These are phyloP conservation scores for Potamilus streckersoni DNA, from an alignment of 1,140 invertebrate species.

Conservation along the genomic window DNA sequence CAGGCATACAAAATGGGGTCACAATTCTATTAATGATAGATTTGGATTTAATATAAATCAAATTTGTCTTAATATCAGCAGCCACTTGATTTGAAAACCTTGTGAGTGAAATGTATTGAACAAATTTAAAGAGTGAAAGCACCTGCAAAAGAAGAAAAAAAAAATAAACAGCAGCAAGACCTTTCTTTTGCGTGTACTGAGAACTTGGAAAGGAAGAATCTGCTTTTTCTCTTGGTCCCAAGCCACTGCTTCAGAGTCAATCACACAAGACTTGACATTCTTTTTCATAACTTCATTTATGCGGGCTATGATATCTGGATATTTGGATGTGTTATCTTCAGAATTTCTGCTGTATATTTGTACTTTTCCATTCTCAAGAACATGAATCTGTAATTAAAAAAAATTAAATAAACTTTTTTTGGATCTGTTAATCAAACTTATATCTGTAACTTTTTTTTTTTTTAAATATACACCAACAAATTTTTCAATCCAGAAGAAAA, in stretches of 20 bases:
- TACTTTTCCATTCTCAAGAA: constrained; percentile 72
- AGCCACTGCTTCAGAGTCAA: constrained; percentile 98
- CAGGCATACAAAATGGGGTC: too few relatives aligned
- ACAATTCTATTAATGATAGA: too few relatives aligned
- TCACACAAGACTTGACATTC: constrained; percentile 84
- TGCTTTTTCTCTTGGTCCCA: constrained; percentile 91
- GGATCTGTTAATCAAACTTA: too few relatives aligned
- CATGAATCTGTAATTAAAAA: constrained; percentile 66
- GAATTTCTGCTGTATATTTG: constrained; percentile 96
- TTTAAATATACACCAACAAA: too few relatives aligned
- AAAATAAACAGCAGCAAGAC: constrained; percentile 63
- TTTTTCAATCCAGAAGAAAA: too few relatives aligned
- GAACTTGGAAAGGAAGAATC: constrained; percentile 97
- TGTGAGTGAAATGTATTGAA: too few relatives aligned
- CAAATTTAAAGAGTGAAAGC: too few relatives aligned
- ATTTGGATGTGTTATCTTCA: constrained; percentile 98
- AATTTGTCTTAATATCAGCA: too few relatives aligned
- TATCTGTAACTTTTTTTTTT: too few relatives aligned
- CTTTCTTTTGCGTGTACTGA: constrained; percentile 96
- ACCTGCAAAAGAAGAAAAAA: not conserved
- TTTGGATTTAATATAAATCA: too few relatives aligned
- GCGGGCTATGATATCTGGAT: constrained; percentile 92
- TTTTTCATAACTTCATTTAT: constrained; percentile 65
- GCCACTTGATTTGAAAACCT: too few relatives aligned
- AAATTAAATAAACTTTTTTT: constrained; percentile 3